Evolutionary conservation across 2,113 vertebrate species (phyloP), one percentile per base, ranked within the genome.

Genomic region (Lophura nycthemera): DNA sequence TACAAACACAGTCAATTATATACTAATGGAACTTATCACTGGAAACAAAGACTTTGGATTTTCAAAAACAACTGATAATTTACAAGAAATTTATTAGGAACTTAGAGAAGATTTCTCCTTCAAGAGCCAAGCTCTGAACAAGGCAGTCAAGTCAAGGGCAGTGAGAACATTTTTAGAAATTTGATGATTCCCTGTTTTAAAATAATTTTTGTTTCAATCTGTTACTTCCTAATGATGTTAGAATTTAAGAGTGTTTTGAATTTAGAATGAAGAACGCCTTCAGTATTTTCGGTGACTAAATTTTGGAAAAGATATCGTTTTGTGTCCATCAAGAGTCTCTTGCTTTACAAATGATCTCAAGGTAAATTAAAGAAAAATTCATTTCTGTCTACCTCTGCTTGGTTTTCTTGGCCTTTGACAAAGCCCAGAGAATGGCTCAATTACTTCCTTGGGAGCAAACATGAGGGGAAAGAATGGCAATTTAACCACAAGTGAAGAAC

Each of bases 361-460:
- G 59, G 43, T 57, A 67, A 69, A 61, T 19, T 10, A 78, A 86
- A 67, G 13, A 82, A 78, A 78, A 13, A 69, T 10, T 91, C 32
- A 3, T 67, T 78, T 69, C 67, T 17, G 36, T 48, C 19, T n/a
- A 64, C 27, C 13, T 69, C 56, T 42, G 40, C 38, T 40, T 84
- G 18, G 13, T 64, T 89, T 84, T 78, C 38, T 59, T 57, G 17
- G 12, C 11, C 1, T 64, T 47, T 5, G 50, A 59, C 29, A 60
- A 86, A 84, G 29, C 4, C 30, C n/a, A 47, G 43, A 38, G 24
- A 60, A 24, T 36, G 1, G 12, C 38, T 64, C 0, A 0, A 27
- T 36, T 47, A 20, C 25, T 71, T 34, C 48, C 32, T 60, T 20
- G 19, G 38, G 1, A 75, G 48, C 7, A 83, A 75, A 75, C 8